phyloP scores from a whole-genome alignment of 1,140 invertebrate genomes.

The Melitaea cinxia region DNA sequence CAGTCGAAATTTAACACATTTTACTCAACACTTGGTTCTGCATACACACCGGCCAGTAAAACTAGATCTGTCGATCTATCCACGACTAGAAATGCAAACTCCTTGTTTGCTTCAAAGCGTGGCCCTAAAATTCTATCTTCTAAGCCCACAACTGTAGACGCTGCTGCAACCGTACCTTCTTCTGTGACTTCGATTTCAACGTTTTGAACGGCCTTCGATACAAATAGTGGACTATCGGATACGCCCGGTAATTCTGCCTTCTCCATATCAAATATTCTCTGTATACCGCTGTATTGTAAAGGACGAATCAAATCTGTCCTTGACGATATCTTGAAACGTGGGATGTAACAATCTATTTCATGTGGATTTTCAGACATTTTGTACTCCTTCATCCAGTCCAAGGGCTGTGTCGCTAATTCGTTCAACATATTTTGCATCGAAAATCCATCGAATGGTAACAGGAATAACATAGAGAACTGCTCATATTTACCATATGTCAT shows the following conservation, averaged over 20 bases:
- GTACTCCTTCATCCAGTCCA: slow-evolving; percentile 79
- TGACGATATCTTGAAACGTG: slow-evolving; percentile 84
- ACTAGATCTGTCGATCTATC: slow-evolving; percentile 72
- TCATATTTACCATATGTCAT: slow-evolving; percentile 85
- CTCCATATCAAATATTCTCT: slow-evolving; percentile 83
- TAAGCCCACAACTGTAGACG: slow-evolving; percentile 83
- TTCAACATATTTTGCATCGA: slow-evolving; percentile 65
- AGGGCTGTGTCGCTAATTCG: slow-evolving; percentile 77
- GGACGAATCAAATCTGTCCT: slow-evolving; percentile 81
- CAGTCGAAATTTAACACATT: slow-evolving; percentile 24
- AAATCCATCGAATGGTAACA: slow-evolving; percentile 83
- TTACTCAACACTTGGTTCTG: slow-evolving; percentile 47
- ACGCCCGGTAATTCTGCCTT: slow-evolving; percentile 86
- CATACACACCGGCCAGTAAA: slow-evolving; percentile 77
- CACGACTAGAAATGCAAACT: slow-evolving; percentile 79
- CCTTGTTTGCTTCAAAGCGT: slow-evolving; percentile 79
- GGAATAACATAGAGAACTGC: slow-evolving; percentile 84
- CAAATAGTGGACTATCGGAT: slow-evolving; percentile 78
- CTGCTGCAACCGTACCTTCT: slow-evolving; percentile 87
- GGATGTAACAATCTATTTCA: slow-evolving; percentile 83
- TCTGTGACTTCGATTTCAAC: slow-evolving; percentile 88
- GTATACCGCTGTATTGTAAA: slow-evolving; percentile 84
- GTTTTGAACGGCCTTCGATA: slow-evolving; percentile 85
- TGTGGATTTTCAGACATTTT: slow-evolving; percentile 65
- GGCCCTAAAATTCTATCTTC: slow-evolving; percentile 76